These are phyloP conservation scores for Pygoscelis adeliae DNA, from an alignment of 2,113 vertebrate genomes.

Conservation along the genomic window DNA sequence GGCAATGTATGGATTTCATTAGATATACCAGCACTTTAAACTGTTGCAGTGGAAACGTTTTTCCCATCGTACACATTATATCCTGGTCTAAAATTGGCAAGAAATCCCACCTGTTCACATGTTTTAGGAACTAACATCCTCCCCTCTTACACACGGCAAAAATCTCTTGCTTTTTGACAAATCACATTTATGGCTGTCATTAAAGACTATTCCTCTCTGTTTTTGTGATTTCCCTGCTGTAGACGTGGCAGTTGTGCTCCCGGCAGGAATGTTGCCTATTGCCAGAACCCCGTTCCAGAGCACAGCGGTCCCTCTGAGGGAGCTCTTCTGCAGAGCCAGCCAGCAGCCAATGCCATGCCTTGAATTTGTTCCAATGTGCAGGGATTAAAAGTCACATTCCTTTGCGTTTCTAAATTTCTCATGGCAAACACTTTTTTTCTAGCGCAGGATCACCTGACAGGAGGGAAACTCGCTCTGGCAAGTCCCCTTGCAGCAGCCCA, in stretches of 20 bases:
- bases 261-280: neutral
- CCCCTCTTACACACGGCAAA: neutral
- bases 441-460: neutral
- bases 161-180: neutral
- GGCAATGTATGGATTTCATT: neutral
- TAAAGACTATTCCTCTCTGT: neutral
- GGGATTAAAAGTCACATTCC: neutral
- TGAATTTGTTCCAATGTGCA: neutral
- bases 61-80: neutral
- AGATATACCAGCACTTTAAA: neutral
- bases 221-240: neutral
- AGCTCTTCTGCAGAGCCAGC: neutral
- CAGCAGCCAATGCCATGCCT: neutral
- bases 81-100: neutral
- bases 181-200: neutral
- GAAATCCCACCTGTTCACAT: neutral
- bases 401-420: neutral
- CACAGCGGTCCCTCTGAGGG: neutral
- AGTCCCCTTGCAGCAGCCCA: neutral
- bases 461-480: neutral
- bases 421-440: neutral
- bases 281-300: neutral
- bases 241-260: rapidly evolving
- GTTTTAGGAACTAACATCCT: neutral
- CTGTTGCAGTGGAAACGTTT: neutral